phyloP scores from a whole-genome alignment of 2,888 invertebrate species.

The Branchellion lobata region DNA sequence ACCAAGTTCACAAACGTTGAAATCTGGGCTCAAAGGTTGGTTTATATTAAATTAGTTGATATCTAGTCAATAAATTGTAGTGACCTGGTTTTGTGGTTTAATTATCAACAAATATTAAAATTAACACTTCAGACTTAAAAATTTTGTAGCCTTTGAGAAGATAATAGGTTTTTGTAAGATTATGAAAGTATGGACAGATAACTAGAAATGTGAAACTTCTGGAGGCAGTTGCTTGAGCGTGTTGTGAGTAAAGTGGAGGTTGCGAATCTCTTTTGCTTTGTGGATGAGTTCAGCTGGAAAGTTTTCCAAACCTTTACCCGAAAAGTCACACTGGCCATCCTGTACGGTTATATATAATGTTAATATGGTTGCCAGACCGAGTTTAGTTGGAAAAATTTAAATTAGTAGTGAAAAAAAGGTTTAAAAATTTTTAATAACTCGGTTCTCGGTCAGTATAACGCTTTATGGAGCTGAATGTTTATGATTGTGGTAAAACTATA shows the following conservation, averaged over 20 bases:
- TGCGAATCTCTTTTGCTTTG: neutral
- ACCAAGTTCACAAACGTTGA: slow-evolving; percentile 68
- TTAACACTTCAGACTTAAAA: too few relatives aligned
- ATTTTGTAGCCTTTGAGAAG: too few relatives aligned
- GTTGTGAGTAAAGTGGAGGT: neutral
- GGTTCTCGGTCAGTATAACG: too few relatives aligned
- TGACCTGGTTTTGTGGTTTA: too few relatives aligned
- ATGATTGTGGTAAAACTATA: too few relatives aligned
- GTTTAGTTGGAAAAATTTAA: neutral
- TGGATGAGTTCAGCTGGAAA: neutral
- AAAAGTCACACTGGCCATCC: neutral
- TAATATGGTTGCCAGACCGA: neutral
- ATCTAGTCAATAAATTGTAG: too few relatives aligned
- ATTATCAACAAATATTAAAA: too few relatives aligned
- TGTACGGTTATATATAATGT: neutral
- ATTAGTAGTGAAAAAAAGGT: too few relatives aligned
- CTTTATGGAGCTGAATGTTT: too few relatives aligned
- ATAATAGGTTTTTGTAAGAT: too few relatives aligned
- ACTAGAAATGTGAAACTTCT: neutral
- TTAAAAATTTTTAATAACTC: neutral
- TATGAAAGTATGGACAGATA: too few relatives aligned
- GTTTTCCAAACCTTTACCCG: neutral
- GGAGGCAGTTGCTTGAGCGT: neutral
- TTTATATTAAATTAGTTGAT: too few relatives aligned
- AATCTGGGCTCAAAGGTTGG: slow-evolving; percentile 50